These are phyloP conservation scores for Stenotaenia linearis DNA, from an alignment of 2,888 invertebrate species.

Conservation along the genomic window DNA sequence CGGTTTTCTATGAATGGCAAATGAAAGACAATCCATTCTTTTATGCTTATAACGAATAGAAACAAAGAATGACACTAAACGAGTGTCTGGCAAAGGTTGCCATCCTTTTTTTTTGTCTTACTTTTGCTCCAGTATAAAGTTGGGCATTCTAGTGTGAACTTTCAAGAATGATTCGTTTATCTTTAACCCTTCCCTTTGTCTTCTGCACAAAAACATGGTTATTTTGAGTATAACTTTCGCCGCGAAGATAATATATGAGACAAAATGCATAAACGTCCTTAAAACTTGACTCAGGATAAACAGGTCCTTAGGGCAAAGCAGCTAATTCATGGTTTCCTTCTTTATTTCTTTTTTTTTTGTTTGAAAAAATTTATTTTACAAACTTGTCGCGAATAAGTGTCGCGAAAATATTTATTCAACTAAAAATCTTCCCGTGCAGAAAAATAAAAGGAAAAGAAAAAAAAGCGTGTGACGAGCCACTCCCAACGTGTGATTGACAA, in stretches of 20 bases:
- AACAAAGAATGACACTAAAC: neutral
- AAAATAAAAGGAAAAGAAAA: neutral
- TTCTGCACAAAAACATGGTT: neutral
- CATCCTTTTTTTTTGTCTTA: neutral
- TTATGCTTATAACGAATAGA: neutral
- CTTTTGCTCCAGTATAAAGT: neutral
- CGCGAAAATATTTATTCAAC: neutral
- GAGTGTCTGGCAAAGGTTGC: slow-evolving; percentile 7
- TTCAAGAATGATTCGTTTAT: slow-evolving; percentile 3
- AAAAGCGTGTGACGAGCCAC: neutral
- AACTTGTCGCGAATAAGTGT: neutral
- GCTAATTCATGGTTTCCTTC: neutral
- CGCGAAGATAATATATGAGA: slow-evolving; percentile 13
- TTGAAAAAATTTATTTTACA: neutral
- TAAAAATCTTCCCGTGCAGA: neutral
- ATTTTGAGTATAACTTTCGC: neutral
- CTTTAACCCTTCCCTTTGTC: neutral
- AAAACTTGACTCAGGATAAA: neutral
- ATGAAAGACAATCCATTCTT: slow-evolving; percentile 2
- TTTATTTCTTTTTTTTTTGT: neutral
- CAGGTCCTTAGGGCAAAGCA: neutral
- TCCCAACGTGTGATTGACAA: slow-evolving; percentile 21
- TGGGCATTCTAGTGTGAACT: slow-evolving; percentile 1
- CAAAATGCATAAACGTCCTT: slow-evolving; percentile 20
- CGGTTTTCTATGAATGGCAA: neutral